phyloP scores from a whole-genome alignment of 2,888 invertebrate genomes.

The Macrosoma leucophasiata region DNA sequence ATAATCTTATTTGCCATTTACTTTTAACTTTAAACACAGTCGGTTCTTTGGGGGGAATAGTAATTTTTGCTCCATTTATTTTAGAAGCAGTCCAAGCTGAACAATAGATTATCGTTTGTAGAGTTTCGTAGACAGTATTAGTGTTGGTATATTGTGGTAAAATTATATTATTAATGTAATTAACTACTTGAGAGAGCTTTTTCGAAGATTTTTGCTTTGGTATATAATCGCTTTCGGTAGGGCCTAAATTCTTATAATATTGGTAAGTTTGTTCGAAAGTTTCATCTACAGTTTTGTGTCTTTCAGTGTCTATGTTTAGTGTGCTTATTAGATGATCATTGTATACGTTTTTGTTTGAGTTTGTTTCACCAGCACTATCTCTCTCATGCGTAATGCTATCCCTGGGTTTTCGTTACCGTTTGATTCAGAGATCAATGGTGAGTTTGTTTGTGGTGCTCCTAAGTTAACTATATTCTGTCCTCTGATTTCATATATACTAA shows the following conservation, averaged over 20 bases:
- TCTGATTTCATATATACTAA: background rate
- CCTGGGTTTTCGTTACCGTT: too few species aligned
- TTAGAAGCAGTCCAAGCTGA: constrained; percentile 6
- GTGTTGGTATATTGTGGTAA: constrained; percentile 1
- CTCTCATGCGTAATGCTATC: too few species aligned
- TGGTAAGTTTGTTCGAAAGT: background rate
- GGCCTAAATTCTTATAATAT: constrained; percentile 1
- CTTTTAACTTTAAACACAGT: constrained; percentile 3
- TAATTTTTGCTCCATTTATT: constrained; percentile 4
- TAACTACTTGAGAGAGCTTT: constrained; percentile 1
- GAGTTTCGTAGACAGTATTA: constrained; percentile 6
- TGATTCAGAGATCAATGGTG: too few species aligned
- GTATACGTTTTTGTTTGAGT: background rate
- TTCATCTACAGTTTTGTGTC: background rate
- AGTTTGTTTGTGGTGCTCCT: too few species aligned
- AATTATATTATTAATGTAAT: constrained; percentile 9
- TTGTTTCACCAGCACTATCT: background rate
- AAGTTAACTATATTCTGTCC: too few species aligned
- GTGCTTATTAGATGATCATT: too few species aligned
- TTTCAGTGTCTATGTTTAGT: background rate
- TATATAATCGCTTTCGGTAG: constrained; percentile 7
- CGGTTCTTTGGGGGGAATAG: background rate
- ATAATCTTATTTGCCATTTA: constrained; percentile 18
- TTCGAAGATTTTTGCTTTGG: constrained; percentile 11
- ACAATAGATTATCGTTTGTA: constrained; percentile 10